Conservation (phyloP, 2,113 vertebrate species). For the Drymodes brunneopygia region DNA sequence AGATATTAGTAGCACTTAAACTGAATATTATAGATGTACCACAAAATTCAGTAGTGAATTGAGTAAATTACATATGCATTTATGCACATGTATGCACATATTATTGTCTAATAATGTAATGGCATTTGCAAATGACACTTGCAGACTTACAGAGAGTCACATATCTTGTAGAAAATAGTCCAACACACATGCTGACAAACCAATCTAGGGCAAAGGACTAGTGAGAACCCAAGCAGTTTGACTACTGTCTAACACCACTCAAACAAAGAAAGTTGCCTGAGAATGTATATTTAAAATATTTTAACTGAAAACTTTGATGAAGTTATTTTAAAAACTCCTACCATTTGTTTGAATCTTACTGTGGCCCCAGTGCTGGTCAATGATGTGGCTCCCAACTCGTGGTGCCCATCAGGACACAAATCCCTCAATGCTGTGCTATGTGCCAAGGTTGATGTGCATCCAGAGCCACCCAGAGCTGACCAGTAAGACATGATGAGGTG, state of each 20-base stretch:
- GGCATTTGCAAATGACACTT: neutral
- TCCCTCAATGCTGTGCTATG: neutral
- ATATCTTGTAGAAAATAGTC: neutral
- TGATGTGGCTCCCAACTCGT: fast-evolving
- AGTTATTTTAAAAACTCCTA: neutral
- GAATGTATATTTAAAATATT: neutral
- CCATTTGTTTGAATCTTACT: neutral
- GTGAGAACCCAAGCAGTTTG: neutral
- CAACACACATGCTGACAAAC: neutral
- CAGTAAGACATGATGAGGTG: neutral
- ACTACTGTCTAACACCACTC: neutral
- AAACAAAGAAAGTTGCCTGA: neutral
- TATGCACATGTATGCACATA: neutral
- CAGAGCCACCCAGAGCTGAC: neutral
- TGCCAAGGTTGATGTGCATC: neutral
- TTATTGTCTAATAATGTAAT: neutral
- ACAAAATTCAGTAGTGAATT: neutral
- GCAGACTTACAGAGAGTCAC: neutral
- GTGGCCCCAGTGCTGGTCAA: neutral
- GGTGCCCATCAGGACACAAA: neutral
- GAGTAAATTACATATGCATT: fast-evolving
- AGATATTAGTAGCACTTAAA: neutral
- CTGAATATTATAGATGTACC: neutral
- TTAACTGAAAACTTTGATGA: neutral
- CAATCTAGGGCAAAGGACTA: neutral